Evolutionary conservation across 2,888 invertebrate genomes (phyloP), one percentile per base, ranked within the genome.

Genomic region (Eudasyphora cyanicolor): DNA sequence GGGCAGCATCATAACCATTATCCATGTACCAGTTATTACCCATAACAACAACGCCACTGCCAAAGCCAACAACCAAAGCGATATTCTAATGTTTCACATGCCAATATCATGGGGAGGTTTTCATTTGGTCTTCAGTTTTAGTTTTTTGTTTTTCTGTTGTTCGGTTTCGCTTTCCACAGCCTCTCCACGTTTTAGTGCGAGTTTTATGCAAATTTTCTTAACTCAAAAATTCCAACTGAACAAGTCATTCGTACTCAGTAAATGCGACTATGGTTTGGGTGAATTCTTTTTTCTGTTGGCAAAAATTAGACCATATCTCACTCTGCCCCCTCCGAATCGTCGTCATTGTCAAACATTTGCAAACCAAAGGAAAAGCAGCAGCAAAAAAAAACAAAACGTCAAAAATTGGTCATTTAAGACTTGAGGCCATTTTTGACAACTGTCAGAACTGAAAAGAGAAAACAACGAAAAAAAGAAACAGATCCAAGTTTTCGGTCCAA

Each of bases 391-490:
- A 21, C 49, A 69, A 51, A 7, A 80, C 21, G 60, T 21, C 45
- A 21, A 73, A 79, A 79, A 75, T 49, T 82, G 81, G 78, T 64
- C 82, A 82, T 85, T 84, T 82, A 86, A 79, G 71, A 35, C 82
- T 70, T 84, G 62, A 79, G 82, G 82, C 76, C 51, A 82, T 85
- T 80, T 70, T 79, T 79, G 89, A 88, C 89, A 90, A 89, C 88
- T 90, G 89, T 86, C 86, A 86, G 87, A 87, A 79, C 86, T 86
- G 80, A 86, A n/a, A 70, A 76, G 74, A 21, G 24, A 17, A 62
- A n/a, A 76, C 21, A 76, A 62, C 57, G 17, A 62, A 51, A 38
- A 2, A 67, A 29, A 67, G 49, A 79, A 45, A 75, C 29, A 49
- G 17, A 38, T 1, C n/a, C 60, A 29, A n/a, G 19, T 64, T 67